phyloP scores from a whole-genome alignment of 1,140 invertebrate genomes.

The Cydia strobilella region DNA sequence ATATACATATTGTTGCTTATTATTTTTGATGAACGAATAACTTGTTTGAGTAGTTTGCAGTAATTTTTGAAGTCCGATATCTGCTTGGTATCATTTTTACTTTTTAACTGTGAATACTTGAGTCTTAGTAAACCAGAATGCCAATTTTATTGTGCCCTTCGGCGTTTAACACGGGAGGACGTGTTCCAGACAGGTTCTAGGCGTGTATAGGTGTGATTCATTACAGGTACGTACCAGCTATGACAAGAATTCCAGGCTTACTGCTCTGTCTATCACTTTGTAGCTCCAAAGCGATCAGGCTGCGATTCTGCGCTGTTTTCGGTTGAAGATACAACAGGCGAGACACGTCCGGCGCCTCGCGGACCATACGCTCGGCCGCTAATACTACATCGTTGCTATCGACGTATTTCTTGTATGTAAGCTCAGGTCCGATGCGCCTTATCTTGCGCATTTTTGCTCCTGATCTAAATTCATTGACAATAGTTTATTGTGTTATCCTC shows the following conservation, averaged over 20 bases:
- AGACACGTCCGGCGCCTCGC: conserved; percentile 52
- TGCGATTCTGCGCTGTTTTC: conserved; percentile 53
- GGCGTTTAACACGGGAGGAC: too few species aligned
- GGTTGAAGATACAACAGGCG: conserved; percentile 50
- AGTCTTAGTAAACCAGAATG: too few species aligned
- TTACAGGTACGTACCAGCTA: conserved; percentile 52
- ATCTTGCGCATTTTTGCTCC: conserved; percentile 62
- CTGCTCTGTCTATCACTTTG: conserved; percentile 59
- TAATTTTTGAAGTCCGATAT: too few species aligned
- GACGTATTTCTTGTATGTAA: conserved; percentile 51
- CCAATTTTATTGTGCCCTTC: too few species aligned
- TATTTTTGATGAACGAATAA: too few species aligned
- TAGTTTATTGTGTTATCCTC: not conserved
- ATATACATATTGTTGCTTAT: too few species aligned
- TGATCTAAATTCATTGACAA: conserved; percentile 47
- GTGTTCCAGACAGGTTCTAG: not conserved
- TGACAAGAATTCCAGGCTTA: conserved; percentile 69
- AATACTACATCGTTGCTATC: conserved; percentile 45
- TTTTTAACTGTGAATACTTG: too few species aligned
- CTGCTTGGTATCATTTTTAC: too few species aligned
- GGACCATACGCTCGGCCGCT: conserved; percentile 44
- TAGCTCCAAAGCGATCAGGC: conserved; percentile 60
- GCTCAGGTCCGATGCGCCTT: conserved; percentile 42
- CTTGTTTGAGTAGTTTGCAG: too few species aligned
- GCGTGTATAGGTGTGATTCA: too few species aligned